Evolutionary conservation across 35 echinoderm and acorn worm species (phyloP), one percentile per base, ranked within the genome.

Genomic region (Lytechinus variegatus): DNA sequence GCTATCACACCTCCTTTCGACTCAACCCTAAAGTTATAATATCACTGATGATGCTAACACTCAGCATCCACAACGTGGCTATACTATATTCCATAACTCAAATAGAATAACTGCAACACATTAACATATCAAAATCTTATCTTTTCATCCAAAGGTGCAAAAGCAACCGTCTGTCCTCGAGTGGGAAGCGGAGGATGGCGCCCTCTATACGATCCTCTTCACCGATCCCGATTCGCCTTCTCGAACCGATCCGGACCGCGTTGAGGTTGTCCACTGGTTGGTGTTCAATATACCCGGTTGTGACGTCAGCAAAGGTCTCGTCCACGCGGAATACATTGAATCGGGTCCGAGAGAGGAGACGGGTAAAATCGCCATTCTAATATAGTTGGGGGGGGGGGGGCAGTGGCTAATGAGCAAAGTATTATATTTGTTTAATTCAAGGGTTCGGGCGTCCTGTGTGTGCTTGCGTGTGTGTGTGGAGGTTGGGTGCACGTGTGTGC

Each of bases 261-360:
- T 93, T 27, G 98, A 99, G 86, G 96, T 94, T 51, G 89, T 95
- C 58, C 98, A 99, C 88, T 99, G 98, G 98, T 54, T 99, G 97
- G 95, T 97, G 14, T 94, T 99, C 55, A 97, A 99, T 86, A 95
- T 99, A 60, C 95, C 97, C 54, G 97, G 96, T 6, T 95, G 92
- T 96, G 97, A 97, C 56, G 95, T 99, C 24, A 95, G 87, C 87
- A 96, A 95, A 92, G 98, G 98, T 12, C 95, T 89, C 9, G 91
- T 72, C n/a, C 94, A 95, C 57, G 96, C 97, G 9, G 97, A 96
- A 21, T 99, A 99, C 55, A 96, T 99, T 86, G 98, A 97, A 61
- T 94, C 98, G 4, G 96, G 96, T 87, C 98, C 98, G 27, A 94
- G 96, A 88, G 51, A 97, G 94, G 95, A 95, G 8, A 97, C 98